Base-by-base conservation (phyloP, 2,113 vertebrate species). In the Gobio gobio region DNA sequence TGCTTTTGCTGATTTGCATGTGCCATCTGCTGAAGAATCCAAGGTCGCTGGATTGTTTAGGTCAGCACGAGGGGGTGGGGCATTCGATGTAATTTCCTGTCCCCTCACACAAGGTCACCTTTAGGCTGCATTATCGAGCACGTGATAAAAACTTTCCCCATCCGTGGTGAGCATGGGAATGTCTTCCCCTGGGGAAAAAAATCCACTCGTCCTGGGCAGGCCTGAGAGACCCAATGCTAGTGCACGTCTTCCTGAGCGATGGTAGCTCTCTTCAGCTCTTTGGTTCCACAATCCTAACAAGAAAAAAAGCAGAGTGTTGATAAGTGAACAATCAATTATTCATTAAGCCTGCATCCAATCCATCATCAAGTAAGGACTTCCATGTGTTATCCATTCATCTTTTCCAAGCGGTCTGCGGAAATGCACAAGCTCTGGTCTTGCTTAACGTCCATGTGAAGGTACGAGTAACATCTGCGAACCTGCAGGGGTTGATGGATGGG, bases 1-100 rank as follows among this genome's bases (percentile, higher is more conserved):
- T 88, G 73, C 73, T 49, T 66, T 85, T 77, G 74, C 64, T 75
- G 74, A 83, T 88, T 84, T 83, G 83, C 87, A 88, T 86, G 86
- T 83, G 56, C 82, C 82, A 81, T 86, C 85, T 85, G 80, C 82
- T 22, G 26, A 76, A 49, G 78, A 73, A 88, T 73, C 51, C 78
- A 88, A 86, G 82, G 73, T 82, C 85, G 61, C 47, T 20, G 61
- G 77, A 84, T 75, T 76, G 75, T 76, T 81, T 78, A 83, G 68
- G 59, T 86, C 77, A 86, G 81, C 80, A 61, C 3, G 49, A 82
- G 73, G 33, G 36, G 63, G n/a, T 56, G 24, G 78, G 59, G 72
- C 45, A 29, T 24, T 68, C 43, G 10, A 29, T 64, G 73, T 81
- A 33, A 85, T 74, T 85, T 85, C 64, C 83, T 78, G 73, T 68